A percentile compares a stretch with the other conserved stretches of the same genome.
These are phyloP conservation scores for Periophthalmus modestus DNA, from an alignment of 2,113 vertebrate species.

Conservation along the genomic window DNA sequence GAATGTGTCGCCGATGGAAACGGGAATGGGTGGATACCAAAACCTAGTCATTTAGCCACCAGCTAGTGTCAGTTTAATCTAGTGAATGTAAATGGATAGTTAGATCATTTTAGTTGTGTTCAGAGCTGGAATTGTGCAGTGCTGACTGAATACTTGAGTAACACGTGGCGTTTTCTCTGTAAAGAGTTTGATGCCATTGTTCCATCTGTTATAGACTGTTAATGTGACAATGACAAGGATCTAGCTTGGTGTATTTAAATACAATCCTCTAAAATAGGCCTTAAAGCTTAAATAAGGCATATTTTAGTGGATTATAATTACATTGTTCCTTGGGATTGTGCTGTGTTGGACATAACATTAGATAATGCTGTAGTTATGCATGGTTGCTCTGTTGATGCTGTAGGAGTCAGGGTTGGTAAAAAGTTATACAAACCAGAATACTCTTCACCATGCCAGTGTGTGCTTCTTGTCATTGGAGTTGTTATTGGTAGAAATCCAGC, in stretches of 20 bases:
- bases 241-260: background rate
- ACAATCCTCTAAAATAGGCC: background rate
- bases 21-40: constrained; percentile 52
- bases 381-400: background rate
- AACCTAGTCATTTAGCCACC: constrained; percentile 5
- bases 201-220: background rate
- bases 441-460: background rate
- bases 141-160: background rate
- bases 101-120: background rate
- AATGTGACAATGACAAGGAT: background rate
- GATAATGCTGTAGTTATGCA: background rate
- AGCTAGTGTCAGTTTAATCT: background rate
- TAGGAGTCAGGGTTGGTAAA: background rate
- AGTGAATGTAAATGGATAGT: background rate
- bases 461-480: background rate
- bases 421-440: background rate
- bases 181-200: background rate
- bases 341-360: background rate
- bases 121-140: background rate
- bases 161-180: background rate
- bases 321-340: background rate
- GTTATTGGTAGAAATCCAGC: background rate
- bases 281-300: background rate
- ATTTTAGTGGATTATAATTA: too few relatives aligned
- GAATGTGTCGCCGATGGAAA: constrained; percentile 15